Conservation (phyloP, 2,797 vertebrate species). For the Eulemur coronatus region DNA sequence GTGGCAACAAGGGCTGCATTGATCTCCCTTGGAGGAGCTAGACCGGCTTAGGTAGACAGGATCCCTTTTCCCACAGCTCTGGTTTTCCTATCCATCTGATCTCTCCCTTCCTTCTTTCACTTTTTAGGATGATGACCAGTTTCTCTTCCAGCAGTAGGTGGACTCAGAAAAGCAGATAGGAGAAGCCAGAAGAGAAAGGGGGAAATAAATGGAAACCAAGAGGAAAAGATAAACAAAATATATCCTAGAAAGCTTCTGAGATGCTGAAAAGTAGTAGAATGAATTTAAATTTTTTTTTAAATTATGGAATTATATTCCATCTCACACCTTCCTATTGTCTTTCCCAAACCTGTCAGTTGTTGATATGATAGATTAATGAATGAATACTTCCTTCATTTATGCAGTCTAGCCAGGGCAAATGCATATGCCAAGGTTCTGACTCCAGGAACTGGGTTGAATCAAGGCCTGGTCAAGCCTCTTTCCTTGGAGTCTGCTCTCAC, state of each 20-base stretch:
- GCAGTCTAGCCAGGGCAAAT: background rate
- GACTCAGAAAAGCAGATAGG: background rate
- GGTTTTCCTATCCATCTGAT: background rate
- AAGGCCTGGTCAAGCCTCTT: background rate
- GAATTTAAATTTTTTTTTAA: background rate
- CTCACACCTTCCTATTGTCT: background rate
- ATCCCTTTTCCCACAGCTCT: background rate
- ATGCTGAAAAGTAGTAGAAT: background rate
- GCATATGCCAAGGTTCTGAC: background rate
- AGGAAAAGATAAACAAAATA: conserved; percentile 14
- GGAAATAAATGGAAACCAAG: background rate
- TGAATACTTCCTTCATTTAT: background rate
- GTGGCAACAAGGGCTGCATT: background rate
- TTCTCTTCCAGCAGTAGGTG: background rate
- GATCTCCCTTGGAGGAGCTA: background rate
- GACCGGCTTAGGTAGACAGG: background rate
- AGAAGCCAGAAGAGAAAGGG: background rate
- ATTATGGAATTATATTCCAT: background rate
- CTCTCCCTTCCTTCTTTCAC: background rate
- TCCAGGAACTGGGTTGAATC: background rate
- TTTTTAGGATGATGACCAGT: background rate
- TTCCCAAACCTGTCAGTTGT: background rate
- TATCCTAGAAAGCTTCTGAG: background rate
- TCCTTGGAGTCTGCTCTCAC: background rate
- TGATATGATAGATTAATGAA: background rate